These are phyloP conservation scores for Sabatieria punctata DNA, from an alignment of 2,888 invertebrate genomes.

Conservation along the genomic window DNA sequence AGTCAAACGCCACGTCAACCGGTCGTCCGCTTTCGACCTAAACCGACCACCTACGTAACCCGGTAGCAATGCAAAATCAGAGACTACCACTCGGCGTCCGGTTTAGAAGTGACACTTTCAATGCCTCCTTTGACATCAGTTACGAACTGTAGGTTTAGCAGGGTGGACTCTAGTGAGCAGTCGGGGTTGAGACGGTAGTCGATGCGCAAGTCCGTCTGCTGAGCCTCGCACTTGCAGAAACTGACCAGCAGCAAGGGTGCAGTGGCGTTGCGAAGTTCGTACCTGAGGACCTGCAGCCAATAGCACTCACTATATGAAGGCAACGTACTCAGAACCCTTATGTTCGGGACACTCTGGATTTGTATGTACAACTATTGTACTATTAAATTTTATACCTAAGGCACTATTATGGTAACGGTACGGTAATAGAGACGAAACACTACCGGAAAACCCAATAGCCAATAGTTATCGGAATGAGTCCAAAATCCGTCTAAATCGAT, in stretches of 20 bases:
- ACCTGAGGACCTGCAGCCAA: slow-evolving; percentile 19
- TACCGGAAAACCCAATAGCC: no score
- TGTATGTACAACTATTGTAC: no score
- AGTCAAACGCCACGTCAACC: slow-evolving; percentile 77
- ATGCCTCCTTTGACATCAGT: slow-evolving; percentile 77
- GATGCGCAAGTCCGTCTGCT: slow-evolving; percentile 76
- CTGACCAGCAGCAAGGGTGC: slow-evolving; percentile 84
- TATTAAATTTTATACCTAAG: no score
- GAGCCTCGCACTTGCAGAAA: slow-evolving; percentile 86
- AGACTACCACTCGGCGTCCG: slow-evolving; percentile 62
- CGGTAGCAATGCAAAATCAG: not conserved
- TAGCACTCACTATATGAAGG: no score
- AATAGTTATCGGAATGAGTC: no score
- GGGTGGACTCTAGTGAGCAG: slow-evolving; percentile 48
- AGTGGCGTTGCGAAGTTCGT: slow-evolving; percentile 16
- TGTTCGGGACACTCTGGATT: no score
- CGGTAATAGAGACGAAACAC: no score
- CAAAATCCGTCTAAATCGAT: no score
- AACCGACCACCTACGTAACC: not conserved
- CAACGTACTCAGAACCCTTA: no score
- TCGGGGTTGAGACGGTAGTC: slow-evolving; percentile 81
- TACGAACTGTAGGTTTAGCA: slow-evolving; percentile 74
- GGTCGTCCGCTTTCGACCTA: slow-evolving; percentile 21
- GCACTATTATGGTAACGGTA: no score
- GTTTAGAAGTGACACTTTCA: slow-evolving; percentile 72